Percentiles rank a stretch among this genome's conserved stretches.
These are phyloP conservation scores for Meleagris gallopavo DNA, from an alignment of 2,113 vertebrate species.

Conservation along the genomic window DNA sequence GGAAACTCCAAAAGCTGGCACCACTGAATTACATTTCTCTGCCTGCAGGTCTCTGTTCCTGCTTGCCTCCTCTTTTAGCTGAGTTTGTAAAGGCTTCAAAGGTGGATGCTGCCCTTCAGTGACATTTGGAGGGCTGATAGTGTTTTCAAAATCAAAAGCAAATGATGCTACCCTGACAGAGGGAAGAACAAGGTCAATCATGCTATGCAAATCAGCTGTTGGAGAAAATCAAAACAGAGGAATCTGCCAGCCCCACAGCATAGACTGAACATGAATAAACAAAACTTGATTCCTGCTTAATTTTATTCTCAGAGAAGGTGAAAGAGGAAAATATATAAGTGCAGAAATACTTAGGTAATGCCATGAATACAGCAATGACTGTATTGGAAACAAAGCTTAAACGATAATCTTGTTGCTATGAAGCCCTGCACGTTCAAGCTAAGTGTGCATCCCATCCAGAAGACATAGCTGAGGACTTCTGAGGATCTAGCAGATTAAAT, in stretches of 20 bases:
- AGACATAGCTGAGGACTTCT: background rate
- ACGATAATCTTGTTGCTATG: background rate
- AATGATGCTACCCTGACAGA: background rate
- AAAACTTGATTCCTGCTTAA: constrained; percentile 54
- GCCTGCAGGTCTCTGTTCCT: background rate
- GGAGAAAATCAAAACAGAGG: constrained; percentile 62
- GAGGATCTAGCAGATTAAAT: background rate
- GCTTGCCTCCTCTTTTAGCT: background rate
- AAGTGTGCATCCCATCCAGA: background rate
- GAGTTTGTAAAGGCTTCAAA: background rate
- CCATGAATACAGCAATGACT: constrained; percentile 21
- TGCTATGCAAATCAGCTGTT: constrained; percentile 46
- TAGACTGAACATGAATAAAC: constrained; percentile 52
- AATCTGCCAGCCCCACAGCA: background rate
- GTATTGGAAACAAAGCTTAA: background rate
- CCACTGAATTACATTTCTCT: background rate
- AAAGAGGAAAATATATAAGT: background rate
- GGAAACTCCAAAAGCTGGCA: background rate
- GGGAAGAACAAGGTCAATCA: constrained; percentile 68
- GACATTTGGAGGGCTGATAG: background rate
- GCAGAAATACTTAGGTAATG: background rate
- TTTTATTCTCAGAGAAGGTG: constrained; percentile 11
- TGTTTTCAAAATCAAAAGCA: constrained; percentile 23
- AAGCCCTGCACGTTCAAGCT: background rate
- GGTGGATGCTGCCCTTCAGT: constrained; percentile 41